A percentile compares a stretch with the other conserved stretches of the same genome.
These are phyloP conservation scores for Nesoenas mayeri DNA, from an alignment of 2,113 vertebrate genomes.

Conservation along the genomic window DNA sequence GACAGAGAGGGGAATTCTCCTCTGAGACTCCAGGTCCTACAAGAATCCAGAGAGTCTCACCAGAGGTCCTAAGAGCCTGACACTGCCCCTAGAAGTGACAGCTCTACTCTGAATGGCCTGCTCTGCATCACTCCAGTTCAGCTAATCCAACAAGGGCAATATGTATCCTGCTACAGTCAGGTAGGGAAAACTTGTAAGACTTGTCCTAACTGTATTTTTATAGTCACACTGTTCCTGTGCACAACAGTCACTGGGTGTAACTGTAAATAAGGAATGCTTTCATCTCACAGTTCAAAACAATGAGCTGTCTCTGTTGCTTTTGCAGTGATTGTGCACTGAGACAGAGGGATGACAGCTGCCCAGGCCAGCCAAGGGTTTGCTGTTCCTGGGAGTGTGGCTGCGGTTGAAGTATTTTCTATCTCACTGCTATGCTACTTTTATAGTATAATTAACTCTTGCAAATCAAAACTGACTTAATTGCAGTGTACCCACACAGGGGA, in stretches of 20 bases:
- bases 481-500: not conserved
- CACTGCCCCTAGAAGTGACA: not conserved
- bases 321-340: not conserved
- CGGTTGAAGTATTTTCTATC: not conserved
- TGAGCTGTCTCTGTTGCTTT: not conserved
- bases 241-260: not conserved
- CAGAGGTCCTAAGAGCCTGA: not conserved
- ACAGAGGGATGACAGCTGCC: not conserved
- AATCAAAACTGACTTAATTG: not conserved
- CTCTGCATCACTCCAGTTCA: not conserved
- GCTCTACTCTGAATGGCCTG: not conserved
- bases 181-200: not conserved
- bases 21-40: not conserved
- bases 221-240: not conserved
- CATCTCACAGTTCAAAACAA: not conserved
- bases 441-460: not conserved
- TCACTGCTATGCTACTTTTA: not conserved
- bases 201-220: not conserved
- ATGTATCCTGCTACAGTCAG: not conserved
- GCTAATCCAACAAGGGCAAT: not conserved
- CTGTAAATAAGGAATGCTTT: conserved; percentile 23
- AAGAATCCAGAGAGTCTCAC: not conserved
- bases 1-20: not conserved
- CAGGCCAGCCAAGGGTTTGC: not conserved
- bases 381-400: not conserved